A percentile compares a stretch with the other conserved stretches of the same genome.
Evolutionary conservation across 2,113 vertebrate genomes (phyloP).

Genomic region (Poeciliopsis turrubarensis): DNA sequence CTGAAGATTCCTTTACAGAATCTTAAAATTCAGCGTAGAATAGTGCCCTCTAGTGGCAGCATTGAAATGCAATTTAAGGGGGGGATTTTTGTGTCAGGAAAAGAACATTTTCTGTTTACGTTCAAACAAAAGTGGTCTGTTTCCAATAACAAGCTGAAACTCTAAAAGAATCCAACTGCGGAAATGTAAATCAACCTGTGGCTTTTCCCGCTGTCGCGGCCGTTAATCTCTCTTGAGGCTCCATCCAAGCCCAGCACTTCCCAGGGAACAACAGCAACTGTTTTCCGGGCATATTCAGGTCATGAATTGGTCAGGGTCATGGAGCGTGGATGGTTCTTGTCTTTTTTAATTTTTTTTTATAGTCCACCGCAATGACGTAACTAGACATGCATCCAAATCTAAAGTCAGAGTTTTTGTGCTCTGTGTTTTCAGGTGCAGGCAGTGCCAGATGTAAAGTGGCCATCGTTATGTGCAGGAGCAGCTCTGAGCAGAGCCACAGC

Average conservation of each 20-base stretch:
- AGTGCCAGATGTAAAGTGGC: conserved; percentile 87
- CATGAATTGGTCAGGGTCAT: conserved; percentile 19
- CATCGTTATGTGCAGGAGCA: conserved; percentile 89
- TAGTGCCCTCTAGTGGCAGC: conserved; percentile 20
- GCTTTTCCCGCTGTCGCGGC: not conserved
- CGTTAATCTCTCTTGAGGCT: conserved; percentile 7
- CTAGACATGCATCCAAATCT: not conserved
- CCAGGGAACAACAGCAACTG: not conserved
- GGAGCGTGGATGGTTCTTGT: not conserved
- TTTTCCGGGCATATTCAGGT: not conserved
- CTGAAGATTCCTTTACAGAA: too few species aligned
- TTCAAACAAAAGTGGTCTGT: not conserved
- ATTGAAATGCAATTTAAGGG: not conserved
- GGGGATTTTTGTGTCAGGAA: not conserved
- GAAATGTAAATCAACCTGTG: conserved; percentile 26
- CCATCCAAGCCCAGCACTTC: not conserved
- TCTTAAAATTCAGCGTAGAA: not conserved
- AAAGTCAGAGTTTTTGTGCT: not conserved
- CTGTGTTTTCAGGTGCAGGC: conserved; percentile 84
- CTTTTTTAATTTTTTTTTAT: not conserved
- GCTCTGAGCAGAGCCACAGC: conserved; percentile 55
- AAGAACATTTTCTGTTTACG: not conserved
- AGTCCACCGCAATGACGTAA: not conserved
- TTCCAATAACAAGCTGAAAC: not conserved
- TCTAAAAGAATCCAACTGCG: conserved; percentile 10